Evolutionary conservation across 2,888 invertebrate genomes (phyloP).

Genomic region (Thecophora atra): DNA sequence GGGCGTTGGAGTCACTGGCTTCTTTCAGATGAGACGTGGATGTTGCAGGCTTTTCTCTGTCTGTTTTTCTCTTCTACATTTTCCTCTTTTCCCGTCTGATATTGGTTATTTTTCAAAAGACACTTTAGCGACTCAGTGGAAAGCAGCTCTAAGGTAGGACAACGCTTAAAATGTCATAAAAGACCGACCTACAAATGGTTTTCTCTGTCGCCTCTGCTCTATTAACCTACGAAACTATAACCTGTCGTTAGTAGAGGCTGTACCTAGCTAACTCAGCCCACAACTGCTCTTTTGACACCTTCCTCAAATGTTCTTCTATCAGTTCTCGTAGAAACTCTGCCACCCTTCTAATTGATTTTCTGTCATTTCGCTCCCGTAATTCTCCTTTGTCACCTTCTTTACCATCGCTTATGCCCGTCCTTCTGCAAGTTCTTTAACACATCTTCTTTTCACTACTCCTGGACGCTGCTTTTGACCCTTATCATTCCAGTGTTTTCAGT

Average conservation of each 20-base stretch:
- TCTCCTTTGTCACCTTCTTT: too few species aligned
- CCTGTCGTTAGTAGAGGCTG: neutral
- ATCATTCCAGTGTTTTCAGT: neutral
- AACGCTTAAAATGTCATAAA: constrained; percentile 11
- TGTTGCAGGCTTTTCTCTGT: neutral
- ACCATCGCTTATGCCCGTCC: too few species aligned
- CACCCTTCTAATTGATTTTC: too few species aligned
- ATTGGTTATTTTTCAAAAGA: constrained; percentile 10
- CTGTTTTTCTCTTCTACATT: neutral
- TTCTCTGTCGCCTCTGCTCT: neutral
- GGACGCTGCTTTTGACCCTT: neutral
- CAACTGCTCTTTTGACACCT: neutral
- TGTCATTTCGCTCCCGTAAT: too few species aligned
- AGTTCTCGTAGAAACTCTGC: too few species aligned
- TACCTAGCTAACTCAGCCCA: neutral
- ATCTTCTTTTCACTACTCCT: too few species aligned
- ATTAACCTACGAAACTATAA: too few species aligned
- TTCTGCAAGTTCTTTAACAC: too few species aligned
- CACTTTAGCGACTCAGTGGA: neutral
- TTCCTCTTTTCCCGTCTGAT: neutral
- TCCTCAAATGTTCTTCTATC: neutral
- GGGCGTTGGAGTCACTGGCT: too few species aligned
- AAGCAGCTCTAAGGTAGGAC: neutral
- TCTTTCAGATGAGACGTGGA: too few species aligned
- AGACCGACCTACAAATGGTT: constrained; percentile 15